phyloP scores from a whole-genome alignment of 2,113 vertebrate species.

The Ophthalmolycus amberensis region DNA sequence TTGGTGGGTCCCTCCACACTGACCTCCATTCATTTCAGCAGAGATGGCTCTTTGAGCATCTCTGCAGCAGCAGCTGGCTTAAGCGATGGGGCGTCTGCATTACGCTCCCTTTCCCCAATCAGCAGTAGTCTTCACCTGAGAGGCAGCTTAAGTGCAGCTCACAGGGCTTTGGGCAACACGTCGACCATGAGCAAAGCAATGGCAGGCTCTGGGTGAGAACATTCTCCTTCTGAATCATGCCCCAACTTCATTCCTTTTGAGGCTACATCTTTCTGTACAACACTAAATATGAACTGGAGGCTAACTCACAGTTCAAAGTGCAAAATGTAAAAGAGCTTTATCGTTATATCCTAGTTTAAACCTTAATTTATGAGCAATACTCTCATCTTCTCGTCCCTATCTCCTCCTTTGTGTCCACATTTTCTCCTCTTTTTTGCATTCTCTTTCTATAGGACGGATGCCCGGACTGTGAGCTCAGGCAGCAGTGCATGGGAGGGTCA shows the following conservation, averaged over 20 bases:
- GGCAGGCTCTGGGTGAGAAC: conserved; percentile 90
- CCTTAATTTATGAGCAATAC: not conserved
- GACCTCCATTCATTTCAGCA: conserved; percentile 85
- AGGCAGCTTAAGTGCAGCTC: conserved; percentile 76
- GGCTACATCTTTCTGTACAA: not conserved
- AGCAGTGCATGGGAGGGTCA: conserved; percentile 98
- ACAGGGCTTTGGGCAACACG: conserved; percentile 75
- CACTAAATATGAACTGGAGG: not conserved
- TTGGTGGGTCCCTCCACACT: conserved; percentile 87
- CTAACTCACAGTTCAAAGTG: not conserved
- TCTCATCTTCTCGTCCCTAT: not conserved
- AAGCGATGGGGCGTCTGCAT: conserved; percentile 87
- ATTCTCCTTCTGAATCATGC: not conserved
- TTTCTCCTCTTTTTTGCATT: not conserved
- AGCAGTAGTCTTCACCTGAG: conserved; percentile 86
- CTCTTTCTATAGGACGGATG: conserved; percentile 85
- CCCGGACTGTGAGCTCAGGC: conserved; percentile 92
- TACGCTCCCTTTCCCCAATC: conserved; percentile 92
- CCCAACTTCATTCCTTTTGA: not conserved
- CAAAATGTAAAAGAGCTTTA: not conserved
- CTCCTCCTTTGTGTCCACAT: not conserved
- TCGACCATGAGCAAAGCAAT: conserved; percentile 82
- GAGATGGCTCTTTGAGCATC: conserved; percentile 85
- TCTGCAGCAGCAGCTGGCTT: conserved; percentile 73
- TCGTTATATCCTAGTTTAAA: not conserved